Evolutionary conservation across 1,140 invertebrate genomes (phyloP).

Genomic region (Myzus persicae): DNA sequence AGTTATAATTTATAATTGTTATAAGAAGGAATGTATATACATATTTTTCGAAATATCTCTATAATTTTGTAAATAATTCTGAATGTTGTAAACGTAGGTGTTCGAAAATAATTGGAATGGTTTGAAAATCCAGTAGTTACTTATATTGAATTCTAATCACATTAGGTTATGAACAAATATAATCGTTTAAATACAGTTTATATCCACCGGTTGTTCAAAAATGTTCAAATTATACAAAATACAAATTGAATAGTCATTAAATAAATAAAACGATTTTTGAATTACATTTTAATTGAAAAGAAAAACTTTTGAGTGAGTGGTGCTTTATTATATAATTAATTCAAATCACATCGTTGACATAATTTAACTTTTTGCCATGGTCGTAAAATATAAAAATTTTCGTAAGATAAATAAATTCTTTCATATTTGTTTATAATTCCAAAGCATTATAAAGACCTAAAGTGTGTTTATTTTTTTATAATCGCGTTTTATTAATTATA

Average conservation of each 20-base stretch:
- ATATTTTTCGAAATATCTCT: not conserved
- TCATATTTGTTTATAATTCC: constrained; percentile 7
- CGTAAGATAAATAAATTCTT: not conserved
- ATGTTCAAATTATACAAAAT: not conserved
- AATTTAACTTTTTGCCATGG: not conserved
- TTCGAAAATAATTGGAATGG: not conserved
- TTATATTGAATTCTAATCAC: not conserved
- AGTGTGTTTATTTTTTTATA: not conserved
- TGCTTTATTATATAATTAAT: constrained; percentile 8
- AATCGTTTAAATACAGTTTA: constrained; percentile 4
- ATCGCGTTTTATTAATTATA: not conserved
- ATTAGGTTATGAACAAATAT: not conserved
- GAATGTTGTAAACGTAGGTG: not conserved
- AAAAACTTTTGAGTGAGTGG: not conserved
- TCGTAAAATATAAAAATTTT: not conserved
- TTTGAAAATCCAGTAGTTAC: not conserved
- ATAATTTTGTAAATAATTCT: not conserved
- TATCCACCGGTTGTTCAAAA: not conserved
- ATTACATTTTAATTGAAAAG: constrained; percentile 10
- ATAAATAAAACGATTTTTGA: not conserved
- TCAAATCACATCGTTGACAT: not conserved
- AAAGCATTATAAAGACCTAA: not conserved
- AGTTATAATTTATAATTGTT: not conserved
- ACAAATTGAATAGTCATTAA: not conserved
- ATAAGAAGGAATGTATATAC: not conserved